Evolutionary conservation across 2,888 invertebrate genomes (phyloP), one percentile per base, ranked within the genome.

Genomic region (Cyaniris semiargus): DNA sequence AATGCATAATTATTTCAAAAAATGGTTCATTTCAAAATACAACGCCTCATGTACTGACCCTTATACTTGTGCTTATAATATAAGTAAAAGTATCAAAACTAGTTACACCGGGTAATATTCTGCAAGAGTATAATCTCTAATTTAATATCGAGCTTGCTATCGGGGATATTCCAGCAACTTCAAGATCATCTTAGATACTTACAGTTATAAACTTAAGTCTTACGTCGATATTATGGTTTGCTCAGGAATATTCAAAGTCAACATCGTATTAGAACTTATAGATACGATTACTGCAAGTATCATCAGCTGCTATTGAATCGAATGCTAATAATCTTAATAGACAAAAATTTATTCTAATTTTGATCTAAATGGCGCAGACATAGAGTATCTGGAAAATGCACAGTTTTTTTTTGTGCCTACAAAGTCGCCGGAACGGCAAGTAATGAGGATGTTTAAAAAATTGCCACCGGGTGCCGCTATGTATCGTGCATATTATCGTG

Each of bases 131-230:
- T 71, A 38, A 38, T 38, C 38, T 34, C 71, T 71, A 71, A 71
- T 71, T 71, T 71, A 71, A 71, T 71, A 21, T 71, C 21, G 71
- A 71, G 21, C 71, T 71, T 21, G 38, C 18, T 71, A 38, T 71
- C 71, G n/a, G 34, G 38, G 71, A 34, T 71, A 71, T 71, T 71
- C 71, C 10, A 71, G 34, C 38, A 71, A 71, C 71, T 71, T 71
- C 71, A 71, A 38, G 71, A 71, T 71, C 71, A 38, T 38, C 71
- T 71, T 38, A 38, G 71, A n/a, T 71, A 38, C 71, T 71, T 71
- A n/a, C 71, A 71, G 71, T 71, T 71, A 71, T 71, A 71, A 71
- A 38, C 71, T 71, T 18, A 71, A 38, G n/a, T 71, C 71, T 38
- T 71, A 38, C 71, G 34, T 70, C 34, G 71, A 71, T 60, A 60